Conservation (phyloP, 2,797 vertebrate genomes). For the Oreonectes daqikongensis region DNA sequence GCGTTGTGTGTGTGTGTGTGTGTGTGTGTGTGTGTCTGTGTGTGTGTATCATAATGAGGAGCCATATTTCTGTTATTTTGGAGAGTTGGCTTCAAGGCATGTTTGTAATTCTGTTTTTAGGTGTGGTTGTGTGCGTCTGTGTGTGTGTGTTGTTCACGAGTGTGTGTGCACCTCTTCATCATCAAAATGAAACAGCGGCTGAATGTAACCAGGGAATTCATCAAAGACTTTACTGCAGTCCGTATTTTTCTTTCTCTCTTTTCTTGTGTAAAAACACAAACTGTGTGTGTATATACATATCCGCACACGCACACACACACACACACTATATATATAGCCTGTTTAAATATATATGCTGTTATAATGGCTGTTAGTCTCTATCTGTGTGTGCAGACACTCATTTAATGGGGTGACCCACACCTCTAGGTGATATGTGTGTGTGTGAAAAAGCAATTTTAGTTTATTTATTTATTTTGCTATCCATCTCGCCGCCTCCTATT, state of each 20-base stretch:
- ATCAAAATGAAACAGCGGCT: slow-evolving; percentile 53
- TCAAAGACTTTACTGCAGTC: slow-evolving; percentile 47
- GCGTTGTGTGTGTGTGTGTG: slow-evolving; percentile 49
- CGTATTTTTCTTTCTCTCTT: slow-evolving; percentile 27
- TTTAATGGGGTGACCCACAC: slow-evolving; percentile 38
- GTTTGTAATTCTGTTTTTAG: slow-evolving; percentile 60
- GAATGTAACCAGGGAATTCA: slow-evolving; percentile 51
- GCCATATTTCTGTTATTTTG: slow-evolving; percentile 60
- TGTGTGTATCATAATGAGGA: slow-evolving; percentile 56
- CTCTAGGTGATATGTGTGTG: slow-evolving; percentile 16
- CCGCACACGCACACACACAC: neutral
- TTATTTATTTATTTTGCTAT: slow-evolving; percentile 35
- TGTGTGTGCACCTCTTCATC: slow-evolving; percentile 54
- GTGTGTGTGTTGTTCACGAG: slow-evolving; percentile 66
- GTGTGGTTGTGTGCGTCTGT: slow-evolving; percentile 67
- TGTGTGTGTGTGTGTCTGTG: slow-evolving; percentile 54
- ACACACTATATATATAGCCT: neutral
- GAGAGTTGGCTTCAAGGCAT: slow-evolving; percentile 59
- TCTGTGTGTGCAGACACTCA: slow-evolving; percentile 19
- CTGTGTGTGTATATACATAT: neutral
- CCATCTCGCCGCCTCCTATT: neutral
- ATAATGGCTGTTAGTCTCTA: slow-evolving; percentile 14
- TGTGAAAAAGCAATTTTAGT: slow-evolving; percentile 18
- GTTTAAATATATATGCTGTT: slow-evolving; percentile 30
- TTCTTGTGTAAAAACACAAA: slow-evolving; percentile 31